Evolutionary conservation across 2,797 vertebrate species (phyloP).

Genomic region (Peromyscus nudipes): DNA sequence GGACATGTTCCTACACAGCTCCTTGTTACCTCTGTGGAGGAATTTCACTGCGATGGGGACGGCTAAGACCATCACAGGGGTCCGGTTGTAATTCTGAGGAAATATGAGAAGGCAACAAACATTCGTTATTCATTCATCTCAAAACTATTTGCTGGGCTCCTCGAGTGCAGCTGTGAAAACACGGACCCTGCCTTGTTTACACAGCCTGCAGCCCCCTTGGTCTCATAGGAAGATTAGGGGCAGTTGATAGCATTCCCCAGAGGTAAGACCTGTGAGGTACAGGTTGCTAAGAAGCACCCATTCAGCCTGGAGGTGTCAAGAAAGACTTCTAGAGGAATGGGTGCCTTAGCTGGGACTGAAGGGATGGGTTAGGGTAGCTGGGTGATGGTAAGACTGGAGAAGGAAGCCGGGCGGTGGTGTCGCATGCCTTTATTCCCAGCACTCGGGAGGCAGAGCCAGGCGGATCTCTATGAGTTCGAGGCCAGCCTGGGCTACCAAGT

Average conservation of each 20-base stretch:
- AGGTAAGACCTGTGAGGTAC: not conserved
- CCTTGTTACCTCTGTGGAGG: constrained; percentile 94
- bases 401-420: too few relatives aligned
- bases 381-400: not conserved
- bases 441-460: too few relatives aligned
- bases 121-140: not conserved
- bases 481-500: too few relatives aligned
- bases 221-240: not conserved
- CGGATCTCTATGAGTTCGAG: too few relatives aligned
- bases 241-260: not conserved
- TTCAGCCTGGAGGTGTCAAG: not conserved
- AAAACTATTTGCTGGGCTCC: constrained; percentile 4
- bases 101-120: constrained; percentile 35
- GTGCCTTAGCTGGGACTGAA: not conserved
- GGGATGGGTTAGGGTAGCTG: not conserved
- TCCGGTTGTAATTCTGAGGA: constrained; percentile 94
- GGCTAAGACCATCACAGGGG: constrained; percentile 94
- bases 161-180: constrained; percentile 37
- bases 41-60: constrained; percentile 97
- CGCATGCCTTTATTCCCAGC: too few relatives aligned
- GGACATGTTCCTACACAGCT: constrained; percentile 97
- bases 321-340: constrained; percentile 20
- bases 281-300: not conserved
- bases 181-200: not conserved
- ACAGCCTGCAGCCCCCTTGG: not conserved